phyloP scores from a whole-genome alignment of 2,797 vertebrate species.

The Erpetoichthys calabaricus region DNA sequence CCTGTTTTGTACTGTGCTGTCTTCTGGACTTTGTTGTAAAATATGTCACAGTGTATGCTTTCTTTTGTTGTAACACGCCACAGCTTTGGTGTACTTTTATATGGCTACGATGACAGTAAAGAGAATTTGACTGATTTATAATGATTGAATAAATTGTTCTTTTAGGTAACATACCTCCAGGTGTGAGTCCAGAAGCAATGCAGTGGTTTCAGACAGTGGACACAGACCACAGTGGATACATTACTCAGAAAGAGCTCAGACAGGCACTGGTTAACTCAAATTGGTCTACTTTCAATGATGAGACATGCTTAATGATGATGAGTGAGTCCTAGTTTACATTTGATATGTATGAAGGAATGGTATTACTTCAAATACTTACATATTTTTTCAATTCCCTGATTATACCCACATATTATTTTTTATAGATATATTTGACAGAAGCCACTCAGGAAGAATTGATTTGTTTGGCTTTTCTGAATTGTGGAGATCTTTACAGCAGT shows the following conservation, averaged over 20 bases:
- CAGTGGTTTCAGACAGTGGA: slow-evolving; percentile 88
- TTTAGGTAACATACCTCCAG: slow-evolving; percentile 58
- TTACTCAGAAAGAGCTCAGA: slow-evolving; percentile 78
- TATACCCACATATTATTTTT: not conserved
- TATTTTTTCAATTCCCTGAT: no score
- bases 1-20: no score
- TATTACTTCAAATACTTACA: no score
- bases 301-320: slow-evolving; percentile 89
- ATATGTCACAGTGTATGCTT: no score
- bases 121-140: no score
- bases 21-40: no score
- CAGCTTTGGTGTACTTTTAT: no score
- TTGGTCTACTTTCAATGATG: slow-evolving; percentile 80
- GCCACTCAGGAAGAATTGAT: slow-evolving; percentile 68
- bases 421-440: slow-evolving; percentile 90
- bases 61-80: no score
- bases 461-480: slow-evolving; percentile 76
- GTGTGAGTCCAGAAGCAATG: slow-evolving; percentile 68
- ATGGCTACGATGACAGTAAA: no score
- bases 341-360: no score
- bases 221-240: slow-evolving; percentile 70
- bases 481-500: slow-evolving; percentile 79
- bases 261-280: slow-evolving; percentile 89
- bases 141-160: no score
- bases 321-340: slow-evolving; percentile 54